phyloP scores from a whole-genome alignment of 2,888 invertebrate species.

The Nasonia oneida region DNA sequence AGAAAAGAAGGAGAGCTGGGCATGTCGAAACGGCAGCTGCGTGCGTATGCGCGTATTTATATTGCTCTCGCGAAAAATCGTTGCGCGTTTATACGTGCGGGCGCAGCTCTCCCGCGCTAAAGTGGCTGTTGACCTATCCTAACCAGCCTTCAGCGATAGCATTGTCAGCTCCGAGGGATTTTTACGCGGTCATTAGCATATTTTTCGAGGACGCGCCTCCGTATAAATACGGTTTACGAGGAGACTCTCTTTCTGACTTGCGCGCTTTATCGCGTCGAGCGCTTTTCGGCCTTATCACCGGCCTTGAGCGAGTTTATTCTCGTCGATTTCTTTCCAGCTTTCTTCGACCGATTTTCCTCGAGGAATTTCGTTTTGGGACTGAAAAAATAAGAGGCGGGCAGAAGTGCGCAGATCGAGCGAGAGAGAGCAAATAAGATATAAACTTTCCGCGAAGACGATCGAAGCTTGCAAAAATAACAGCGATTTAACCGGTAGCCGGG shows the following conservation, averaged over 20 bases:
- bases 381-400: not conserved
- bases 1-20: not conserved
- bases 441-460: conserved; percentile 13
- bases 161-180: conserved; percentile 41
- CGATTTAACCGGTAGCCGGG: conserved; percentile 36
- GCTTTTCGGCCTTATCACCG: conserved; percentile 44
- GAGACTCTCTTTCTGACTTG: conserved; percentile 11
- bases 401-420: not conserved
- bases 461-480: conserved; percentile 35
- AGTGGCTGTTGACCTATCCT: conserved; percentile 61
- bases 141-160: conserved; percentile 54
- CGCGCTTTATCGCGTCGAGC: conserved; percentile 41
- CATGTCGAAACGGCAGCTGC: not conserved
- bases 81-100: not conserved
- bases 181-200: conserved; percentile 61
- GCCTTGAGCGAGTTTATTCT: conserved; percentile 54
- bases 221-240: conserved; percentile 48
- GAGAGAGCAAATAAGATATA: not conserved
- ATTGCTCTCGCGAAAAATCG: conserved; percentile 24
- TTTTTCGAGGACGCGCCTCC: conserved; percentile 57
- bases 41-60: conserved; percentile 19
- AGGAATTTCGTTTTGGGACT: not conserved
- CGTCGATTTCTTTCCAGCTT: not conserved
- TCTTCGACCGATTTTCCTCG: not conserved
- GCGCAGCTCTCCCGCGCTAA: conserved; percentile 7